Evolutionary conservation across 2,797 vertebrate genomes (phyloP).

Genomic region (Hydrolagus colliei): DNA sequence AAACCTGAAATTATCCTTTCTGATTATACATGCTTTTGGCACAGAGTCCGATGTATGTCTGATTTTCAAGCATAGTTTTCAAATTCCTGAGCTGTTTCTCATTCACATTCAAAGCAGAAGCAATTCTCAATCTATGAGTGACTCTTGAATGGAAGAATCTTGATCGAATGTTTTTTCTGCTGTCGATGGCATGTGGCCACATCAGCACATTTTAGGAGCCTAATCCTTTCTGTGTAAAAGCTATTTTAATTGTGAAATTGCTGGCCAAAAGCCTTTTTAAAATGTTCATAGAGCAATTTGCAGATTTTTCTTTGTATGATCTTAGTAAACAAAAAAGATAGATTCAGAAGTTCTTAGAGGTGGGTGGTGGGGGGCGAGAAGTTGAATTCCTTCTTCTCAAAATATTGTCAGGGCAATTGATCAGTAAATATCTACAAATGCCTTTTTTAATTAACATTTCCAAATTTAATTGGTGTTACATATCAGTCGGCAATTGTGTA

Average conservation of each 20-base stretch:
- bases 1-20: no score
- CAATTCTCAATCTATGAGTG: background rate
- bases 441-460: no score
- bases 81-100: no score
- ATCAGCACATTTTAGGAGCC: no score
- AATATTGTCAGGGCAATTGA: no score
- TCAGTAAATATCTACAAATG: no score
- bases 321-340: background rate
- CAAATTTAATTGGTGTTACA: no score
- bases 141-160: background rate
- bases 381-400: background rate
- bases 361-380: background rate
- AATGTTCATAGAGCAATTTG: background rate
- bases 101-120: no score
- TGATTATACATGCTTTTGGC: no score
- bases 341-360: background rate
- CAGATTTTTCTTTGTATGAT: background rate
- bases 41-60: no score
- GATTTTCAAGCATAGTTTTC: no score
- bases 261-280: background rate
- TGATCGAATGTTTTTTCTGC: background rate
- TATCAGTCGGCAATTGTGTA: no score
- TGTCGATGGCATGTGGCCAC: background rate
- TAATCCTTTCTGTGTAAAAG: background rate
- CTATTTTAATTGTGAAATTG: background rate